Percentiles rank a stretch among this genome's conserved stretches.
Conservation (phyloP, 2,797 vertebrate species). For the Pyrocephalus nanus region DNA sequence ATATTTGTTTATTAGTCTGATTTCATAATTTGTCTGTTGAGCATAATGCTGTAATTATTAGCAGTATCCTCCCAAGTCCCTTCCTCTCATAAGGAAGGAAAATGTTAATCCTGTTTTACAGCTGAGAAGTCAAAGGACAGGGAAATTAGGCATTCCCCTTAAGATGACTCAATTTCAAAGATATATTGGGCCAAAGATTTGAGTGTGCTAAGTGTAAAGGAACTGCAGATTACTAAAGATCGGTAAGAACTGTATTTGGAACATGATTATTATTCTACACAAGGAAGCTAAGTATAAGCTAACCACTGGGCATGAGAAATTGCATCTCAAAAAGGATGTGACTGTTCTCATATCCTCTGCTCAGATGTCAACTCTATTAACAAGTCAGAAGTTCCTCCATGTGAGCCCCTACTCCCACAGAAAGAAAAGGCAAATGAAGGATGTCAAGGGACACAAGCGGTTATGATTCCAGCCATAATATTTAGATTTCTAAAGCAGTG, state of each 20-base stretch:
- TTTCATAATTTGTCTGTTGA: not conserved
- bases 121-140: not conserved
- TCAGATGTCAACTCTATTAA: not conserved
- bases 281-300: not conserved
- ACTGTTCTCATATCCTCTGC: not conserved
- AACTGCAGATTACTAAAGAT: not conserved
- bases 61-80: not conserved
- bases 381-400: not conserved
- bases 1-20: not conserved
- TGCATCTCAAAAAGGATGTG: not conserved
- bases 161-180: not conserved
- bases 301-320: not conserved
- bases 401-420: not conserved
- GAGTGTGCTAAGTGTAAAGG: not conserved
- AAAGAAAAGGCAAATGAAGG: not conserved
- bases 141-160: not conserved
- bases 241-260: not conserved
- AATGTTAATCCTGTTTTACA: slow-evolving; percentile 2
- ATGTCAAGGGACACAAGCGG: not conserved
- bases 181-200: not conserved
- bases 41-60: not conserved
- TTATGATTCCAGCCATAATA: not conserved
- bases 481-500: not conserved
- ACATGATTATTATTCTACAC: not conserved
- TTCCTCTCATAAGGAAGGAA: not conserved